Evolutionary conservation across 2,113 vertebrate species (phyloP).

Genomic region (Pteropus alecto): DNA sequence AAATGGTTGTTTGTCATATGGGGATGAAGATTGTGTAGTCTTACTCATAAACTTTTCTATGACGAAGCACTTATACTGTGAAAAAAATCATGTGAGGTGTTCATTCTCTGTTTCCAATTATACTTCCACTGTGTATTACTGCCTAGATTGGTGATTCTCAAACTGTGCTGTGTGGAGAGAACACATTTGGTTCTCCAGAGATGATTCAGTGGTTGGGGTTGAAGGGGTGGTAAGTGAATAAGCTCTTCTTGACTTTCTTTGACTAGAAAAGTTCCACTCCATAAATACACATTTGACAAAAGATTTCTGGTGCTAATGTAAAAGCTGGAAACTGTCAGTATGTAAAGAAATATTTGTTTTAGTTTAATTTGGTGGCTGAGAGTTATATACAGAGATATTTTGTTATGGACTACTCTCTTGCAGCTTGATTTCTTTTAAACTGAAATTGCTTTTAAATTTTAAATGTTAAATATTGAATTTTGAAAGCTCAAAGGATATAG

Average conservation of each 20-base stretch:
- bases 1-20: neutral
- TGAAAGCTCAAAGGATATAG: neutral
- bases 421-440: neutral
- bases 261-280: neutral
- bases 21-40: neutral
- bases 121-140: neutral
- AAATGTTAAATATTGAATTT: neutral
- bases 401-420: neutral
- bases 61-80: neutral
- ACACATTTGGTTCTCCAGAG: neutral
- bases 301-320: neutral
- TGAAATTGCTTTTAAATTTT: neutral
- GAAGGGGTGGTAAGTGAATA: neutral
- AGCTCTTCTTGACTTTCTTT: neutral
- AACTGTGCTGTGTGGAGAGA: neutral
- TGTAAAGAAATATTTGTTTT: neutral
- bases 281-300: neutral
- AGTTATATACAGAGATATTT: neutral
- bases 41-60: neutral
- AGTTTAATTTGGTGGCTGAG: neutral
- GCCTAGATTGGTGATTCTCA: neutral
- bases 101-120: neutral
- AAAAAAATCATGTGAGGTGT: neutral
- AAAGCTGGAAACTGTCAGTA: neutral
- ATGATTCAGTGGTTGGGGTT: neutral